phyloP scores from a whole-genome alignment of 2,113 vertebrate genomes.

The Dipodomys spectabilis region DNA sequence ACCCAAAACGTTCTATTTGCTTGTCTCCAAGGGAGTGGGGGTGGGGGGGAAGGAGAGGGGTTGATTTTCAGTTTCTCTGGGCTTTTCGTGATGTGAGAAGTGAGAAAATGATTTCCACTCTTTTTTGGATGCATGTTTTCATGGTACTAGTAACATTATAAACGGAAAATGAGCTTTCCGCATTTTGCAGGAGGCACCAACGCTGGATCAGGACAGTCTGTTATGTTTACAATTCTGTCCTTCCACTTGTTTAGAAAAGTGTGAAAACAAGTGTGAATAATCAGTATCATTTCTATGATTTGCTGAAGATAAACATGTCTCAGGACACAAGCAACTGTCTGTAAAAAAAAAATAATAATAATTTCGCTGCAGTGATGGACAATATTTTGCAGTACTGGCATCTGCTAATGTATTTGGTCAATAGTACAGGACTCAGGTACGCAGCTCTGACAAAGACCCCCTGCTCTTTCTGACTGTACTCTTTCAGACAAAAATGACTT shows the following conservation, averaged over 20 bases:
- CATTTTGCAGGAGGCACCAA: constrained; percentile 1
- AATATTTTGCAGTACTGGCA: constrained; percentile 46
- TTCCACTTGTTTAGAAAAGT: constrained; percentile 52
- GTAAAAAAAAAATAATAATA: constrained; percentile 26
- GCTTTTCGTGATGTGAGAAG: background rate
- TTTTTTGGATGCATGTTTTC: background rate
- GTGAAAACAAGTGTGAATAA: constrained; percentile 47
- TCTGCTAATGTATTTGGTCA: background rate
- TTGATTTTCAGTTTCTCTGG: background rate
- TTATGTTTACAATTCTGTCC: constrained; percentile 12
- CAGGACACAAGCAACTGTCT: background rate
- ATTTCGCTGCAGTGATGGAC: constrained; percentile 19
- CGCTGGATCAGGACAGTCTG: constrained; percentile 41
- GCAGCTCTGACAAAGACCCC: background rate
- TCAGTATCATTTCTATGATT: constrained; percentile 54
- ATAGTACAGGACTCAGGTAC: background rate
- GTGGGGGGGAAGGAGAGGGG: background rate
- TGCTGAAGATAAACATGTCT: constrained; percentile 52
- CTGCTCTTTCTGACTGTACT: background rate
- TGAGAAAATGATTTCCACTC: background rate
- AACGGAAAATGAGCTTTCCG: constrained; percentile 5
- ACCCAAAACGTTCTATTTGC: background rate
- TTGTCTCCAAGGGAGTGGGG: background rate
- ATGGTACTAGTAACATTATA: background rate
- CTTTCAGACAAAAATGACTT: background rate